Base-by-base conservation (phyloP, 2,113 vertebrate species). In the Rhabdomys dilectus region DNA sequence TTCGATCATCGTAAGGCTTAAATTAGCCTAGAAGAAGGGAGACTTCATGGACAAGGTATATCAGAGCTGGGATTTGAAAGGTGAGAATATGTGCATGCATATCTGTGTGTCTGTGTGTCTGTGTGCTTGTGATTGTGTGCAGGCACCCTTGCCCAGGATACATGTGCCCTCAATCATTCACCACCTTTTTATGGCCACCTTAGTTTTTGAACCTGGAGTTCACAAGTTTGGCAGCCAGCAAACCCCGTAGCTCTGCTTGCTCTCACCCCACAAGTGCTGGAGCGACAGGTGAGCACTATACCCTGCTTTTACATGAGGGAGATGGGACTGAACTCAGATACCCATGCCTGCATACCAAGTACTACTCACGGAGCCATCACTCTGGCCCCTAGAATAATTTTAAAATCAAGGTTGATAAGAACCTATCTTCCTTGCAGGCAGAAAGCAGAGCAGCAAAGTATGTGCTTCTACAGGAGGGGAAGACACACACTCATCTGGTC, bases 401-500 rank as follows among this genome's bases (percentile, higher is more conserved):
- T 29, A 64, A 39, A 88, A 7, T 11, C 62, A 85, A 53, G 84
- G 60, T 48, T n/a, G 24, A 5, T 24, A 73, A 85, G 34, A 36
- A 93, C 22, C 53, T 16, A 29, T 60, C 45, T 81, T 7, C 16
- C 42, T 51, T 39, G 17, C 34, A 9, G 3, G 21, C 6, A 2
- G 56, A 53, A 91, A 53, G 2, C 39, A 42, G 9, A 39, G 45
- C 62, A n/a, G 64, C 22, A 21, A 34, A 53, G 22, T 1, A 26
- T 12, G 16, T 5, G 2, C 0, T 2, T 45, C 64, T 19, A 15
- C 11, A 5, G 13, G 26, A 45, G 45, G 2, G 8, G 51, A 62
- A 92, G 42, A n/a, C 29, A 31, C 8, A 24, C 9, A 3, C 12
- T 34, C 48, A 36, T 8, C 6, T 26, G 53, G 31, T 22, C 21